Evolutionary conservation across 2,797 vertebrate genomes (phyloP), one percentile per base, ranked within the genome.

Genomic region (Centroberyx gerrardi): DNA sequence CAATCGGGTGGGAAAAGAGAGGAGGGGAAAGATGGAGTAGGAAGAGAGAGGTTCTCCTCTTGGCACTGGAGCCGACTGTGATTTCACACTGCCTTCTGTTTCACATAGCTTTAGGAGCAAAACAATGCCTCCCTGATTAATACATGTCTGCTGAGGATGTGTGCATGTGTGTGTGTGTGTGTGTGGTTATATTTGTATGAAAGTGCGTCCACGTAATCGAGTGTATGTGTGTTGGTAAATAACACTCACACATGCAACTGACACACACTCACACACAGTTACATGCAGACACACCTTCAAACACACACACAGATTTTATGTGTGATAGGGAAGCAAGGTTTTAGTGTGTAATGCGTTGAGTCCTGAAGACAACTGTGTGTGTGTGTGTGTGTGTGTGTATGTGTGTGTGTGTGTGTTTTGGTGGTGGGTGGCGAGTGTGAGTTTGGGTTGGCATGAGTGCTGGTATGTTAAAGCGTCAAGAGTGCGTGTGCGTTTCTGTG

Each of bases 401-500:
- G 70, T 13, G 52, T 13, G 52, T 54, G n/a, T 59, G 67, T 31
- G 56, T 15, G 49, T 22, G 63, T n/a, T 33, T 13, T 72, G 54
- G 56, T 75, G 62, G 86, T 89, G 87, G 83, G 85, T 82, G 88
- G 83, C 65, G 72, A 85, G 81, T 85, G 85, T 82, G 81, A 88
- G 80, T 86, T 81, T 44, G 36, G 65, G 71, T 74, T 87, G 86
- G 89, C 78, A 83, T 29, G 17, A 84, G 78, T 52, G 36, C 66
- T 76, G 77, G 63, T 72, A 75, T 84, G 74, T 81, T 83, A 75
- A 75, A 79, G 83, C 73, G 72, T 54, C 0, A 5, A 58, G 15
- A 2, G 53, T 61, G 53, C 66, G 63, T 72, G 53, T 15, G 5
- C 18, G 31, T 38, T 7, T 12, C 1, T 14, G 28, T 51, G 29